These are phyloP conservation scores for Platichthys flesus DNA, from an alignment of 2,113 vertebrate genomes.

Conservation along the genomic window DNA sequence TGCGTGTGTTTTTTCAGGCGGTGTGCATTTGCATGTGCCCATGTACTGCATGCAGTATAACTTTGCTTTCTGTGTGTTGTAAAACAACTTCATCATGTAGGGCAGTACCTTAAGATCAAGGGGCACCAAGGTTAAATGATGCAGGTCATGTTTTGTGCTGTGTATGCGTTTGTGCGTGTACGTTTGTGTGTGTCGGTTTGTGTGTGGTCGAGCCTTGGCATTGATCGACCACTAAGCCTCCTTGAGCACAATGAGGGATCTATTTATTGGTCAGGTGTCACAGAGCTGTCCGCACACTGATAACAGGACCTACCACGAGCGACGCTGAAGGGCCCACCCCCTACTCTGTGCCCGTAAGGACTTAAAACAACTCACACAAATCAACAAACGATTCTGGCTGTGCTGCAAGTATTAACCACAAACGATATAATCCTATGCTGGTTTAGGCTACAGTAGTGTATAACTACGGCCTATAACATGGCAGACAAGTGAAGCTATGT, in stretches of 20 bases:
- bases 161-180: conserved; percentile 7
- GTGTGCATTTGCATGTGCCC: neutral
- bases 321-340: conserved; percentile 11
- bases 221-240: conserved; percentile 76
- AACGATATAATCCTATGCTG: neutral
- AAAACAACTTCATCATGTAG: conserved; percentile 32
- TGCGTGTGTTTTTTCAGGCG: no score
- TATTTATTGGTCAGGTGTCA: conserved; percentile 76
- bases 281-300: conserved; percentile 75
- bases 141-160: conserved; percentile 32
- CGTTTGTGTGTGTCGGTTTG: conserved; percentile 10
- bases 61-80: neutral
- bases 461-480: neutral
- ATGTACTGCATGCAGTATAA: no score
- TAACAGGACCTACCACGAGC: conserved; percentile 68
- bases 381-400: neutral
- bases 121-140: conserved; percentile 49
- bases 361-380: conserved; percentile 12
- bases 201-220: conserved; percentile 39
- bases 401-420: neutral
- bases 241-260: conserved; percentile 76
- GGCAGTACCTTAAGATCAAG: conserved; percentile 28
- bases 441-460: neutral
- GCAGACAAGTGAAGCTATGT: neutral
- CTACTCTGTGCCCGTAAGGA: conserved; percentile 5